These are phyloP conservation scores for Mantis religiosa DNA, from an alignment of 2,888 invertebrate genomes.

Conservation along the genomic window DNA sequence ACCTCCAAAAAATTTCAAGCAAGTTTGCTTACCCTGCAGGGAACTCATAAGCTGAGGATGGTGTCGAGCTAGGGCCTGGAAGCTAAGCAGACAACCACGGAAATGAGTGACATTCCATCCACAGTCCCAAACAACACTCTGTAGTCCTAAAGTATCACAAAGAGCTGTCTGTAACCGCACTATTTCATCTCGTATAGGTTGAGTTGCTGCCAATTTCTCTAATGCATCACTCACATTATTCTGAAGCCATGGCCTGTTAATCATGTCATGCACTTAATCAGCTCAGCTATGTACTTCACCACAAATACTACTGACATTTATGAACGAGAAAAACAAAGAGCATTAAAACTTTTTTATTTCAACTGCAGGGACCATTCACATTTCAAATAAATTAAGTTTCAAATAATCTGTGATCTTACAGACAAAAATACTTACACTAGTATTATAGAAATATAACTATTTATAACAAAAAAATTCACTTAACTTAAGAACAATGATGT, in stretches of 20 bases:
- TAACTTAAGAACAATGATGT: too few species aligned
- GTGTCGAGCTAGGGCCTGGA: conserved; percentile 69
- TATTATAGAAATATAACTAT: too few species aligned
- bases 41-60: conserved; percentile 66
- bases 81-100: conserved; percentile 82
- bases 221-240: conserved; percentile 66
- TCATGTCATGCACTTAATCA: conserved; percentile 1
- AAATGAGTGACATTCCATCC: conserved; percentile 88
- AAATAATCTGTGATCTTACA: too few species aligned
- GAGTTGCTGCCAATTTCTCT: conserved; percentile 59
- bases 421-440: conserved; percentile 35
- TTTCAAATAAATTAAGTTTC: too few species aligned
- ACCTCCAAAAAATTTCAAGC: neutral
- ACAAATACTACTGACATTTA: neutral
- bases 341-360: neutral
- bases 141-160: conserved; percentile 52
- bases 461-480: too few species aligned
- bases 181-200: conserved; percentile 71
- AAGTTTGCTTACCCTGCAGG: conserved; percentile 52
- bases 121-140: conserved; percentile 69
- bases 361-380: too few species aligned
- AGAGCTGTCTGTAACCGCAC: conserved; percentile 58
- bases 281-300: neutral
- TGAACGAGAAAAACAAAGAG: neutral
- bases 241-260: conserved; percentile 65